phyloP scores from a whole-genome alignment of 2,113 vertebrate genomes.

The Andinoacara biseriatus region DNA sequence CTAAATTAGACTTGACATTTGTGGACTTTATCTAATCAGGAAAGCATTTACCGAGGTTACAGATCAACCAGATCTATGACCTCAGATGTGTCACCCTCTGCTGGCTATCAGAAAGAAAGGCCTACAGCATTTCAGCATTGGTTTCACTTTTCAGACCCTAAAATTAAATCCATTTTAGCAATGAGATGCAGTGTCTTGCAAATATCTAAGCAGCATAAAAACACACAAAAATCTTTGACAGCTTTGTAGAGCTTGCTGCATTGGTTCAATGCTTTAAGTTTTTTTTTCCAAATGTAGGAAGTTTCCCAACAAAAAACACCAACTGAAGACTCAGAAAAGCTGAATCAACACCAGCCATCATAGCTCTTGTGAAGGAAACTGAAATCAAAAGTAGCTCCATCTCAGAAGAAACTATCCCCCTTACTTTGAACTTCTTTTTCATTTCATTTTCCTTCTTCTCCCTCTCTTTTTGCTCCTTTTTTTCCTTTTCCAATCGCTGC shows the following conservation, averaged over 20 bases:
- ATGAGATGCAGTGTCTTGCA: neutral
- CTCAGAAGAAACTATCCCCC: neutral
- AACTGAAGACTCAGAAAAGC: neutral
- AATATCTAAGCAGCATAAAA: neutral
- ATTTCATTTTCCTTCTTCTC: slow-evolving; percentile 81
- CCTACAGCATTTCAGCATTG: neutral
- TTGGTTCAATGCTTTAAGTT: neutral
- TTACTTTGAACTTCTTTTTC: slow-evolving; percentile 84
- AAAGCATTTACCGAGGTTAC: neutral
- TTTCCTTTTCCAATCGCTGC: slow-evolving; percentile 80
- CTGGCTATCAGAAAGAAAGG: neutral
- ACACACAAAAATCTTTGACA: neutral
- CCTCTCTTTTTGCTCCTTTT: slow-evolving; percentile 80
- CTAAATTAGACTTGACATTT: neutral
- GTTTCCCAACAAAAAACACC: neutral
- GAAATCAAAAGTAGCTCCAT: neutral
- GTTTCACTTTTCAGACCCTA: neutral
- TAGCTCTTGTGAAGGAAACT: neutral
- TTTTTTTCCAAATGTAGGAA: neutral
- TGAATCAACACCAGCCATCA: neutral
- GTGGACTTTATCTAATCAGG: neutral
- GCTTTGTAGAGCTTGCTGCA: neutral
- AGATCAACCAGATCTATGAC: neutral
- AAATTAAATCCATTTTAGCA: neutral
- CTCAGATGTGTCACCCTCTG: neutral